Percentiles rank a stretch among this genome's conserved stretches.
Evolutionary conservation across 2,888 invertebrate species (phyloP).

Genomic region (Halictus ligatus): DNA sequence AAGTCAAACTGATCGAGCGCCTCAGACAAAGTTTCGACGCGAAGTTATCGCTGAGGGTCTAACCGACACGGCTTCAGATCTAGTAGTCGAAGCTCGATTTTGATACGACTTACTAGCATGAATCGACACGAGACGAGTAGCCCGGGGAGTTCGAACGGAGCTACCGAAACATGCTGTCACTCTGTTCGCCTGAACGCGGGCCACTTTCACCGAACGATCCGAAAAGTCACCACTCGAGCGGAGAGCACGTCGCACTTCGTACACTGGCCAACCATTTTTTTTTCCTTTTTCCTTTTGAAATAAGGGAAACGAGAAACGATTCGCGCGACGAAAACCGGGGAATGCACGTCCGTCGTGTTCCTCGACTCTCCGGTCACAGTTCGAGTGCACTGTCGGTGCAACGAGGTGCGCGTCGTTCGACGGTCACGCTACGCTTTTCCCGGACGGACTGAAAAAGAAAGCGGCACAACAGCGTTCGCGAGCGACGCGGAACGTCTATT

Average conservation of each 20-base stretch:
- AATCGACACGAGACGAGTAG: not conserved
- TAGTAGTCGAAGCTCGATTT: not conserved
- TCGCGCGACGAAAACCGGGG: not conserved
- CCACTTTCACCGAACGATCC: slow-evolving; percentile 12
- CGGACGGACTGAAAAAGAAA: slow-evolving; percentile 17
- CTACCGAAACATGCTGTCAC: not conserved
- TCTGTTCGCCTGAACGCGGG: not conserved
- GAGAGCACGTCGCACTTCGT: not conserved
- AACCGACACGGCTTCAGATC: not conserved
- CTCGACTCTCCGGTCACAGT: not conserved
- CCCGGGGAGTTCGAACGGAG: not conserved
- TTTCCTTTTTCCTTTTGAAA: not conserved
- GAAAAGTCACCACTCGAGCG: not conserved
- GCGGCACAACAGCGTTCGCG: not conserved
- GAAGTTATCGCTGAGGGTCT: not conserved
- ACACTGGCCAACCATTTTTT: slow-evolving; percentile 2
- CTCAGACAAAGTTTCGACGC: not conserved
- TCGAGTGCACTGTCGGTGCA: not conserved
- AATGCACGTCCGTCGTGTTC: not conserved
- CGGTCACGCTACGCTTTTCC: slow-evolving; percentile 3
- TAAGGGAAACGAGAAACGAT: not conserved
- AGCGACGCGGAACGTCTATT: slow-evolving; percentile 47
- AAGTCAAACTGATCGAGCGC: not conserved
- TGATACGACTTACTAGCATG: not conserved
- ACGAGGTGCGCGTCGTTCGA: slow-evolving; percentile 2